Conservation (phyloP, 2,113 vertebrate species). For the Phocoena sinus region DNA sequence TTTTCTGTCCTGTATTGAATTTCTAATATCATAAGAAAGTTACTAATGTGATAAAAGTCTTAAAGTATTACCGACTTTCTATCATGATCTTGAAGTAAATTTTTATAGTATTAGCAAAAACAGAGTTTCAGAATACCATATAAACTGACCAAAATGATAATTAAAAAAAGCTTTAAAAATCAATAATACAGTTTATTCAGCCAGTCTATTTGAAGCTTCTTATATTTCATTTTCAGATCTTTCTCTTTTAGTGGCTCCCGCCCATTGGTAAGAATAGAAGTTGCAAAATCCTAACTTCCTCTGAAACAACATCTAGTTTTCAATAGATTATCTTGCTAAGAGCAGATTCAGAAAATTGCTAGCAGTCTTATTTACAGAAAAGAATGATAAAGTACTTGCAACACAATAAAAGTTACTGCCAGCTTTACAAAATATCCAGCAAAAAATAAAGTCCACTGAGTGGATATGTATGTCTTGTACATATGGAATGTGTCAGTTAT, state of each 20-base stretch:
- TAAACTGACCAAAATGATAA: constrained; percentile 66
- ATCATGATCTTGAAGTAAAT: constrained; percentile 74
- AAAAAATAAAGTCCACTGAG: constrained; percentile 12
- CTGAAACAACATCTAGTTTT: constrained; percentile 5
- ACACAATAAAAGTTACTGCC: neutral
- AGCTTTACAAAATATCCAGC: neutral
- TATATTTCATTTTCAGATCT: constrained; percentile 27
- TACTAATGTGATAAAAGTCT: constrained; percentile 78
- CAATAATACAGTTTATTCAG: constrained; percentile 42
- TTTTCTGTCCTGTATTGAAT: constrained; percentile 72
- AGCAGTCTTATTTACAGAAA: neutral
- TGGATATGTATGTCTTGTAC: neutral
- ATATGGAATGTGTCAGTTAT: neutral
- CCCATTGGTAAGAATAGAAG: neutral
- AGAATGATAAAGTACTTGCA: neutral
- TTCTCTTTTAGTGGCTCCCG: neutral
- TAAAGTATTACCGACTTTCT: constrained; percentile 76
- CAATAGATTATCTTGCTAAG: neutral
- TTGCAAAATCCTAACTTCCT: neutral
- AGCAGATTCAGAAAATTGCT: neutral
- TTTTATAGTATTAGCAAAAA: constrained; percentile 78
- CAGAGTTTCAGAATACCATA: constrained; percentile 66
- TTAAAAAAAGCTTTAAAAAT: constrained; percentile 57
- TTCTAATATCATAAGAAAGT: constrained; percentile 73
- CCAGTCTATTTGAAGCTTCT: constrained; percentile 32